Base-by-base conservation (phyloP, 2,113 vertebrate genomes). In the Chunga burmeisteri region DNA sequence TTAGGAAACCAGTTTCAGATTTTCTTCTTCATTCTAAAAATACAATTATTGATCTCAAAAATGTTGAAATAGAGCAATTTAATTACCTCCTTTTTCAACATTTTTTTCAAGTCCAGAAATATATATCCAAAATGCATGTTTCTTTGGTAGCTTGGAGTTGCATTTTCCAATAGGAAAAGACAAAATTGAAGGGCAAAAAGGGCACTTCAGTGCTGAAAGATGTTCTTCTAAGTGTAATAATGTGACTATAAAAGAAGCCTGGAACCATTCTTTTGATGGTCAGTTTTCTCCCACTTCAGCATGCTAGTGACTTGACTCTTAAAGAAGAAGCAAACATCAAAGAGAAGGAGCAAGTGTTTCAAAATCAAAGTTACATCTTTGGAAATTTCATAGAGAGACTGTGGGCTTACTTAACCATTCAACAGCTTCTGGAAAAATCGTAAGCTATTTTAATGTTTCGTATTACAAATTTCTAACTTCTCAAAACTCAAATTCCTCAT, bases 361-460 rank as follows among this genome's bases (percentile, higher is more conserved):
- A 30, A 81, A 91, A 97, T 58, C 97, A 93, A 62, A 96, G 77
- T 72, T 98, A 98, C 52, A 96, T 98, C 81, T 98, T 98, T 94
- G 98, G 98, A 65, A 96, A 97, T 93, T 98, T 98, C 88, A 98
- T 98, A 67, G 98, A 99, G 96, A 98, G 99, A 70, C 96, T 99
- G 29, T 99, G 99, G 99, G 99, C 99, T 16, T 99, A 99, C 84
- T 97, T 99, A 86, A 99, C 98, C 71, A 99, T 99, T 66, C 98
- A 99, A 63, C 99, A 99, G 77, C 98, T 99, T 12, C 97, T 99
- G 81, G 98, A 99, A 55, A 97, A 98, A 97, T 97, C 89, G 99
- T 99, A 96, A 98, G 99, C 42, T 30, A 16, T 47, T 77, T 67
- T 61, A 32, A 19, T 72, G 11, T 58, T 59, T 79, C 2, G 1